Percentiles rank a stretch among this genome's conserved stretches.
Evolutionary conservation across 2,113 vertebrate genomes (phyloP).

Genomic region (Alethe castanea): DNA sequence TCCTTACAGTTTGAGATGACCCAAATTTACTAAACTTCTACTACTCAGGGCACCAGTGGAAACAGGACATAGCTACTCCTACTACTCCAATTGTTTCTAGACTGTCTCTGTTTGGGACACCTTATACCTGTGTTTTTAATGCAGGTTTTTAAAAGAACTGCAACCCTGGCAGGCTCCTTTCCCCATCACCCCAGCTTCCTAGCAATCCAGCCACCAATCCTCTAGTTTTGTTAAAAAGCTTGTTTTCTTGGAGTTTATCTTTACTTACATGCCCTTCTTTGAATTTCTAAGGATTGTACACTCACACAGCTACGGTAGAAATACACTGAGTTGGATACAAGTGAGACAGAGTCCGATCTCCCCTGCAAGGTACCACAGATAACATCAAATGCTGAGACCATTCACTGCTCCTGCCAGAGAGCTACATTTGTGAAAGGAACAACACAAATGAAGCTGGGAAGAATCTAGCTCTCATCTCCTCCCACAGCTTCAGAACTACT

Average conservation of each 20-base stretch:
- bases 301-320: neutral
- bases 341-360: neutral
- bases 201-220: neutral
- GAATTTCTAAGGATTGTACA: neutral
- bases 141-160: neutral
- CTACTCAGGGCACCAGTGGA: neutral
- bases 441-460: neutral
- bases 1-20: neutral
- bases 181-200: neutral
- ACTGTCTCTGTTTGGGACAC: neutral
- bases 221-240: neutral
- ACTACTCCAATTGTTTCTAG: neutral
- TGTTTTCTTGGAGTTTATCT: neutral
- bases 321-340: neutral
- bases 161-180: neutral
- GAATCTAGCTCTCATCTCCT: neutral
- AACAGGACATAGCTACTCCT: neutral
- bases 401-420: neutral
- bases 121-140: neutral
- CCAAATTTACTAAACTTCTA: neutral
- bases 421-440: neutral
- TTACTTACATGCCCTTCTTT: neutral
- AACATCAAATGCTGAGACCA: neutral
- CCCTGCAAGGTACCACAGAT: neutral
- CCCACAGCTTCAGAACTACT: neutral